phyloP scores from a whole-genome alignment of 2,888 invertebrate species.

The Meganola albula region DNA sequence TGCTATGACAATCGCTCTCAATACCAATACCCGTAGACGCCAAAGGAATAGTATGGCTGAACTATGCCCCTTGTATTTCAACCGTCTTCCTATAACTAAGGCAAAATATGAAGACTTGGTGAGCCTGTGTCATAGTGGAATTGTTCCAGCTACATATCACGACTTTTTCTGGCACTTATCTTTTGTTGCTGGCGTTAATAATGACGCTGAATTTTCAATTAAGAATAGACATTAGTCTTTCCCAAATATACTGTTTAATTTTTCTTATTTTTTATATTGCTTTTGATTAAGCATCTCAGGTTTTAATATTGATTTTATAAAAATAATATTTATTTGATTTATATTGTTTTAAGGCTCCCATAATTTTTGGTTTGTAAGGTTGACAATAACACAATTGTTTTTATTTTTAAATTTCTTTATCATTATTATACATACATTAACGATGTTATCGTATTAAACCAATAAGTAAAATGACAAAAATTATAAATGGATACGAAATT shows the following conservation, averaged over 20 bases:
- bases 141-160: conserved; percentile 1
- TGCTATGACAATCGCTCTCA: background rate
- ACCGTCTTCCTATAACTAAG: background rate
- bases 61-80: too few species aligned
- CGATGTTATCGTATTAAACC: background rate
- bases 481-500: background rate
- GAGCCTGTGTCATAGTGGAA: background rate
- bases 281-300: too few species aligned
- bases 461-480: background rate
- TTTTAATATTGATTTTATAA: too few species aligned
- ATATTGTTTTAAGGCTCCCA: background rate
- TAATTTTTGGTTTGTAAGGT: conserved; percentile 1
- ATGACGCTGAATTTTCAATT: background rate
- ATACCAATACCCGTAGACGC: background rate
- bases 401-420: conserved; percentile 2
- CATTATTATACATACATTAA: too few species aligned
- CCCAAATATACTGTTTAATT: conserved; percentile 1
- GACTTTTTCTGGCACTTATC: background rate
- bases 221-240: background rate
- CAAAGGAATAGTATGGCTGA: background rate
- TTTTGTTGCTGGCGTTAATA: background rate
- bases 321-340: background rate
- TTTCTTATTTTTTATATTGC: too few species aligned
- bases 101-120: background rate
- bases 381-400: conserved; percentile 2